A percentile compares a stretch with the other conserved stretches of the same genome.
phyloP scores from a whole-genome alignment of 2,888 invertebrate species.

The Eristalis arbustorum region DNA sequence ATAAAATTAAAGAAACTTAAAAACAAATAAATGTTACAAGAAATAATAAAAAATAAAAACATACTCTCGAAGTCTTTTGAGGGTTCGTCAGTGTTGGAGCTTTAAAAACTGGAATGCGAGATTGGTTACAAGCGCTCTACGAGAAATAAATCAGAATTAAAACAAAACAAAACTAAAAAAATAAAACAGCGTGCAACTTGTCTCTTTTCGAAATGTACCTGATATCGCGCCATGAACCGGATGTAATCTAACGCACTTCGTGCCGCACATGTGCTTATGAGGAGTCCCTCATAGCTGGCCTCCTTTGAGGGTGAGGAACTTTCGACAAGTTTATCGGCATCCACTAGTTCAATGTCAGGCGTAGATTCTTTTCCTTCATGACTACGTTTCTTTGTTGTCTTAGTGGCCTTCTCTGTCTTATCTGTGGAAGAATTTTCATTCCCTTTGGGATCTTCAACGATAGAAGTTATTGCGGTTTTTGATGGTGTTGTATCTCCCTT shows the following conservation, averaged over 20 bases:
- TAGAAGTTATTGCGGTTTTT: constrained; percentile 14
- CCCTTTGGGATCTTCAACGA: constrained; percentile 42
- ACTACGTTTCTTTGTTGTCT: constrained; percentile 22
- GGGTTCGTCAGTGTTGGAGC: constrained; percentile 56
- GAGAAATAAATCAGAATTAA: constrained; percentile 70
- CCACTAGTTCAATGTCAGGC: constrained; percentile 36
- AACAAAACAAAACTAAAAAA: constrained; percentile 68
- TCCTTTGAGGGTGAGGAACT: constrained; percentile 58
- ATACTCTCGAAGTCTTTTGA: constrained; percentile 74
- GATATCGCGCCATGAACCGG: constrained; percentile 79
- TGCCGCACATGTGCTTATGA: constrained; percentile 77
- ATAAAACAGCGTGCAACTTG: not conserved
- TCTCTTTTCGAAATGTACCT: constrained; percentile 73
- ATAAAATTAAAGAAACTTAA: not conserved
- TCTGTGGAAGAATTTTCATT: constrained; percentile 22
- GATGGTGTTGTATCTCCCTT: constrained; percentile 55
- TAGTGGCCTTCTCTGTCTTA: constrained; percentile 40
- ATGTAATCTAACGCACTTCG: constrained; percentile 78
- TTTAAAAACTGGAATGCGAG: constrained; percentile 76
- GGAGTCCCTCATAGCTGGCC: constrained; percentile 76
- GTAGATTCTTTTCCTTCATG: constrained; percentile 51
- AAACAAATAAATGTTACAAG: constrained; percentile 26
- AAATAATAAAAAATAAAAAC: constrained; percentile 66
- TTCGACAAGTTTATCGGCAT: constrained; percentile 63
- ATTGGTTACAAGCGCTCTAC: constrained; percentile 78